Evolutionary conservation across 2,888 invertebrate species (phyloP), one percentile per base, ranked within the genome.

Genomic region (Pollenia griseotomentosa): DNA sequence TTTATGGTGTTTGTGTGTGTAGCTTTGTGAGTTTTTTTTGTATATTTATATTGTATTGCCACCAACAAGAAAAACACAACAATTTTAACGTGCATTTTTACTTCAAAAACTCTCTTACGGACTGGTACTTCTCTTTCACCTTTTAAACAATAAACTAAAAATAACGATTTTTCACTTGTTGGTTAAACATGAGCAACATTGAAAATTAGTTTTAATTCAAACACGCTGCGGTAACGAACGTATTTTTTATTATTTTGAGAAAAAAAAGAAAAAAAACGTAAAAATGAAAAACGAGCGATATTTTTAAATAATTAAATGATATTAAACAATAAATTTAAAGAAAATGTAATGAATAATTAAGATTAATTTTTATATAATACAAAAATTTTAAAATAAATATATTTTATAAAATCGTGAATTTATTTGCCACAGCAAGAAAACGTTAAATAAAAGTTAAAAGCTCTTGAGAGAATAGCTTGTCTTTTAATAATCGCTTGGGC

Each of bases 171-270:
- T 79, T 78, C 68, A 78, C 79, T 77, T 78, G 79, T 61, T 82
- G 78, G 51, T 75, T 84, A n/a, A 73, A 81, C 63, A 79, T 70
- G 5, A 19, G 73, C 57, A 63, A 59, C 19, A 51, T 83, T 73
- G 23, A 86, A 84, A 78, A 79, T 89, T 82, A 89, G 89, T 89
- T 88, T 85, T 63, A 85, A 84, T 85, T 88, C 85, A 82, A 89
- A 87, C 85, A 78, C 89, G 88, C 88, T 88, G 83, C 84, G 77
- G 85, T 83, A 80, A 83, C 88, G 86, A 88, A 84, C 87, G 86
- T 74, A 44, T 42, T 68, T 78, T 33, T 48, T 57, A 46, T 77
- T 73, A 42, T 12, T 74, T 79, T 53, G 23, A 9, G 44, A 57
- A 55, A 73, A 46, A 68, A 2, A 44, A 59, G 2, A 65, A 33